Conservation (phyloP, 1,140 invertebrate species). For the Magallana ariakensis region DNA sequence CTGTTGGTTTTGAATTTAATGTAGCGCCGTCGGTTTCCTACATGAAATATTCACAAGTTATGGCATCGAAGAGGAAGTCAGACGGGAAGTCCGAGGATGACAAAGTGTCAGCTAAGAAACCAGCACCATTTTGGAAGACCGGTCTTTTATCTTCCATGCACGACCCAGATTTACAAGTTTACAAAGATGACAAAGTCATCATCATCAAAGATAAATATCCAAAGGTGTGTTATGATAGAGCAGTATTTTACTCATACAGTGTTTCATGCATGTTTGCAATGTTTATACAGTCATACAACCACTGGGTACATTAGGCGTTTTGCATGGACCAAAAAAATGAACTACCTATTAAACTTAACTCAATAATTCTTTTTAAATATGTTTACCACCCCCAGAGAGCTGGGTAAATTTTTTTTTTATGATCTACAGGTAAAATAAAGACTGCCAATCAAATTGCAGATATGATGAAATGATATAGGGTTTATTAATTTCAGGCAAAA, state of each 20-base stretch:
- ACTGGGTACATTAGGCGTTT: no score
- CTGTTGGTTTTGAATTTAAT: background rate
- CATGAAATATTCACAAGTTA: background rate
- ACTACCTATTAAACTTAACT: no score
- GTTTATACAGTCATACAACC: no score
- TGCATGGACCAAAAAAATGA: no score
- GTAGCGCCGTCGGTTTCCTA: slow-evolving; percentile 5
- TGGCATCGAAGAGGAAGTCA: slow-evolving; percentile 39
- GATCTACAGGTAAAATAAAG: no score
- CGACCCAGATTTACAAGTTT: slow-evolving; percentile 85
- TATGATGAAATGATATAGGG: no score
- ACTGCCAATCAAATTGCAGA: no score
- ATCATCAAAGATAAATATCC: slow-evolving; percentile 80
- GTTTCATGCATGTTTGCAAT: no score
- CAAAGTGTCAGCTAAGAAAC: slow-evolving; percentile 52
- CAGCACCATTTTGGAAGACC: slow-evolving; percentile 81
- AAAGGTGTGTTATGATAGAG: slow-evolving; percentile 65
- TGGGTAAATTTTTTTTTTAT: no score
- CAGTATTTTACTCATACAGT: no score
- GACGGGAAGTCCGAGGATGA: background rate
- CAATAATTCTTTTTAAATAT: no score
- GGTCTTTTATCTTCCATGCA: slow-evolving; percentile 86
- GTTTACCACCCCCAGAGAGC: no score
- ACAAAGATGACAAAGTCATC: slow-evolving; percentile 84
- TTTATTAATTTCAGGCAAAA: slow-evolving; percentile 77